Base-by-base conservation (phyloP, 2,113 vertebrate genomes). In the Sceloporus undulatus region DNA sequence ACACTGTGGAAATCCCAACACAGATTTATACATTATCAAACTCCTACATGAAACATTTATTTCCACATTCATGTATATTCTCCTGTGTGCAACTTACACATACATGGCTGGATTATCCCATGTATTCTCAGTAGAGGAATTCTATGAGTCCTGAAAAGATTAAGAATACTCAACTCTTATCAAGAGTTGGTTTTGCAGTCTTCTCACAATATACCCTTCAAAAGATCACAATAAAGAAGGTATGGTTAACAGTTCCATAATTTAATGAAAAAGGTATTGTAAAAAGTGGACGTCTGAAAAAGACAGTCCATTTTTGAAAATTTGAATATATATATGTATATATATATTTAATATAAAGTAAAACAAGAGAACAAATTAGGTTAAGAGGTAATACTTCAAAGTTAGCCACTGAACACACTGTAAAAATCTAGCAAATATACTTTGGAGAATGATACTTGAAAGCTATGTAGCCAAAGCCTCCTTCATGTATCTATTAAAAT, bases 231-330 rank as follows among this genome's bases (percentile, higher is more conserved):
- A 95, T 94, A 87, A 92, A 87, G 91, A 91, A 95, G 95, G 85
- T 89, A 92, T 88, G 93, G 94, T 97, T 96, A 96, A 89, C 94
- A 96, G 91, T 97, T 97, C 97, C 95, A 97, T 97, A 97, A 97
- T 97, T 97, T 97, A 97, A 97, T 97, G 96, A 96, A 97, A 97
- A 97, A 97, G 96, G 96, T 96, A 94, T 95, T 96, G 96, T 97
- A 97, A 97, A 97, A 97, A 97, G 95, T 95, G 95, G 95, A 97
- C 93, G 96, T 97, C 94, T 97, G 95, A 95, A 97, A 97, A 97
- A 96, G 96, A 97, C 93, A 96, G 89, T 96, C 96, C 94, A 91
- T 96, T 92, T 96, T 97, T 95, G 92, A 97, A 97, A 84, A 97
- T 96, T 92, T 95, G 95, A 93, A 96, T 82, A 85, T 79, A 94